phyloP scores from a whole-genome alignment of 2,113 vertebrate genomes.

The Ictalurus punctatus region DNA sequence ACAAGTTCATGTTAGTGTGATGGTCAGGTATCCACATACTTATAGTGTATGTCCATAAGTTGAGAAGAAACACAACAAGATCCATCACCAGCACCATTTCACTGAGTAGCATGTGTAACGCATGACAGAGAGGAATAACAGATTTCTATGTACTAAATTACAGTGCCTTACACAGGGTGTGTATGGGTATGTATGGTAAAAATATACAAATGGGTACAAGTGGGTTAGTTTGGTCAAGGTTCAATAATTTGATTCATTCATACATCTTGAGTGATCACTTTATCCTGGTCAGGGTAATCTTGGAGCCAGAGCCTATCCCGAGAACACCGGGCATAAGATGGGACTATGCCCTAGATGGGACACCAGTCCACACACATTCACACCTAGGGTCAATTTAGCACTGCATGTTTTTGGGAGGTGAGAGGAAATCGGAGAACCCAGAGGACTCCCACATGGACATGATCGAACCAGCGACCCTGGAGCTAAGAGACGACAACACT shows the following conservation, averaged over 20 bases:
- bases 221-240: background rate
- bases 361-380: background rate
- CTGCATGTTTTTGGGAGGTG: background rate
- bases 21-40: background rate
- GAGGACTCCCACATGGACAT: background rate
- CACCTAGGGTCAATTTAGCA: background rate
- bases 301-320: background rate
- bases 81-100: background rate
- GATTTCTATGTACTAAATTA: background rate
- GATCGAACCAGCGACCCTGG: background rate
- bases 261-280: background rate
- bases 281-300: background rate
- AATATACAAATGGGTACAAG: background rate
- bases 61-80: background rate
- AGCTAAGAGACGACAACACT: background rate
- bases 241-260: background rate
- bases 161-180: background rate
- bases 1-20: background rate
- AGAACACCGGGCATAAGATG: background rate
- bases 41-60: background rate
- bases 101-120: background rate
- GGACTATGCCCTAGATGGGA: background rate
- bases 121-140: background rate
- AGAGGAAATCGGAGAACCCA: background rate
- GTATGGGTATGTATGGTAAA: background rate